A percentile compares a stretch with the other conserved stretches of the same genome.
These are phyloP conservation scores for Parapristionchus giblindavisi DNA, from an alignment of 2,888 invertebrate species.

Conservation along the genomic window DNA sequence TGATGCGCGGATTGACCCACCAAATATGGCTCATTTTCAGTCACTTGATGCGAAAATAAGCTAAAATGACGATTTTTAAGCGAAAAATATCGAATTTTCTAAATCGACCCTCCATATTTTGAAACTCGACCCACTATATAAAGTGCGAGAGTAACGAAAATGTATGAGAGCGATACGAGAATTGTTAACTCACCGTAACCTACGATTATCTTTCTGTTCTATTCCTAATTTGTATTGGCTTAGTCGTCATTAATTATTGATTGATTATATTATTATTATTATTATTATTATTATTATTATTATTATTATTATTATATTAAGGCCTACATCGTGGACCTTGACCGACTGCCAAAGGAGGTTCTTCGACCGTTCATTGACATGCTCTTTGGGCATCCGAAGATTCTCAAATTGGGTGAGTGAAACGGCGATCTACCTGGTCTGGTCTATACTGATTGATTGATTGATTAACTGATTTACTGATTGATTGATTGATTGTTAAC, in stretches of 20 bases:
- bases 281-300: background rate
- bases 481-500: background rate
- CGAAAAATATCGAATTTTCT: too few relatives aligned
- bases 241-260: background rate
- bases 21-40: too few relatives aligned
- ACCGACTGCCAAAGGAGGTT: conserved; percentile 8
- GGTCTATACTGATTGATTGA: background rate
- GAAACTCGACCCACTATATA: too few relatives aligned
- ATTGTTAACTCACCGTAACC: too few relatives aligned
- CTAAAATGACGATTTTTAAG: too few relatives aligned
- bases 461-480: background rate
- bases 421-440: background rate
- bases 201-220: too few relatives aligned
- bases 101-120: too few relatives aligned
- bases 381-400: conserved; percentile 28
- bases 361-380: conserved; percentile 28
- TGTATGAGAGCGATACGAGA: too few relatives aligned
- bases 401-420: conserved; percentile 32
- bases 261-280: background rate
- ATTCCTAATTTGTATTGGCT: too few relatives aligned
- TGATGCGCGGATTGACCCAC: too few relatives aligned
- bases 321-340: conserved; percentile 33
- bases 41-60: too few relatives aligned
- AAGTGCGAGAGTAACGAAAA: too few relatives aligned
- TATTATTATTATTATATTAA: conserved; percentile 11